Evolutionary conservation across 2,797 vertebrate species (phyloP).

Genomic region (Danio albolineatus): DNA sequence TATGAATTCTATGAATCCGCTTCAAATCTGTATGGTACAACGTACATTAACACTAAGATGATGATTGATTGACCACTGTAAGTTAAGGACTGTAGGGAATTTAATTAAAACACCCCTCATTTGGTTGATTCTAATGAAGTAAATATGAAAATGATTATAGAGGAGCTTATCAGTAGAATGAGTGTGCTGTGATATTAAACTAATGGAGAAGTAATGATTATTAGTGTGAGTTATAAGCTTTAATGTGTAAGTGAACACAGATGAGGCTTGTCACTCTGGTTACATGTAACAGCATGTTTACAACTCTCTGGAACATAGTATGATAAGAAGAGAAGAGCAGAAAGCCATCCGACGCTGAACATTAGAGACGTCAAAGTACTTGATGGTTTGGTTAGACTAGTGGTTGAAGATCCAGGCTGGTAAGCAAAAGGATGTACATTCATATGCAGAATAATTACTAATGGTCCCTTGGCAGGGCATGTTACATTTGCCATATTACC

Average conservation of each 20-base stretch:
- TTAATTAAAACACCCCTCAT: constrained; percentile 16
- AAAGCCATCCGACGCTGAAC: constrained; percentile 8
- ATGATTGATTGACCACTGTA: not conserved
- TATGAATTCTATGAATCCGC: too few relatives aligned
- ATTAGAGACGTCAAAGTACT: not conserved
- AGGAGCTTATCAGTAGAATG: constrained; percentile 6
- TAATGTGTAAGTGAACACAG: constrained; percentile 23
- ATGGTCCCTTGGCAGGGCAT: not conserved
- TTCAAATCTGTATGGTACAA: too few relatives aligned
- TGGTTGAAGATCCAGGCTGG: not conserved
- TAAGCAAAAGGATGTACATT: not conserved
- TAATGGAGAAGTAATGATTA: constrained; percentile 2
- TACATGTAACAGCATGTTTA: constrained; percentile 12
- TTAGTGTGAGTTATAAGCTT: constrained; percentile 12
- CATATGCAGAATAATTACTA: not conserved
- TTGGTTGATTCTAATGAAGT: constrained; percentile 9
- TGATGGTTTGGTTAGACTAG: not conserved
- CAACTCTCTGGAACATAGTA: not conserved
- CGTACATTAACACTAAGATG: too few relatives aligned
- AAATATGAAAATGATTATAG: constrained; percentile 3
- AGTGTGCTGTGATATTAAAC: constrained; percentile 15
- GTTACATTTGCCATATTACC: constrained; percentile 1
- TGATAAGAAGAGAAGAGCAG: not conserved
- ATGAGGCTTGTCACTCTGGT: constrained; percentile 11
- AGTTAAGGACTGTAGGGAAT: not conserved